Base-by-base conservation (phyloP, 1,140 invertebrate species). In the Oryzaephilus surinamensis region DNA sequence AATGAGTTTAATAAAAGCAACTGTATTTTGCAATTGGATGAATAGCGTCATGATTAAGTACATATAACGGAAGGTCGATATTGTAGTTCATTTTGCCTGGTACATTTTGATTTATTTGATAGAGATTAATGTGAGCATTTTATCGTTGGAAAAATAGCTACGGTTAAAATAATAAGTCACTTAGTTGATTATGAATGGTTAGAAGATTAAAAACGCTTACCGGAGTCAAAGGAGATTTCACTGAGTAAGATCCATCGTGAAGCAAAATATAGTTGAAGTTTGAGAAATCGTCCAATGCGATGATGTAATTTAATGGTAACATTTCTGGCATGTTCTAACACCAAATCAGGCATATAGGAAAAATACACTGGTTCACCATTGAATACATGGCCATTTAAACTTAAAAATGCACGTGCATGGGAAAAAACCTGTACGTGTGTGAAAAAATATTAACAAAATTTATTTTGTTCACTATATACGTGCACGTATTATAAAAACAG, bases 181-280 rank as follows among this genome's bases (percentile, higher is more conserved):
- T 26, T 15, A 21, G 19, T 13, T 38, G 33, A 38, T 45, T 41
- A 32, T 26, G 38, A 28, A 41, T 34, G 12, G 31, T 17, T 32
- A 33, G 21, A 26, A 45, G 43, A 38, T 38, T 42, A 46, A 38
- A 31, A 37, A 36, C 33, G 33, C 69, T 75, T 63, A 84, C 81
- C 77, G 49, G 81, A 84, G 55, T 81, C 76, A 52, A 86, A 86
- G 37, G 74, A 73, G 32, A 92, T 74, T 65, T 93, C 89, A 55
- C 85, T 89, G 45, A 94, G 73, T 68, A 93, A 75, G 48, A 94
- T 81, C 87, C 87, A 93, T 44, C 75, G 71, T 4, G 80, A 71
- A 30, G 83, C 81, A 57, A 92, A 93, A 64, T 80, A 86, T 16
- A 93, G 71, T 53, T 86, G 80, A 26, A 91, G 63, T 58, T 83